Percentiles rank a stretch among this genome's conserved stretches.
phyloP scores from a whole-genome alignment of 2,888 invertebrate species.

The Diloba caeruleocephala region DNA sequence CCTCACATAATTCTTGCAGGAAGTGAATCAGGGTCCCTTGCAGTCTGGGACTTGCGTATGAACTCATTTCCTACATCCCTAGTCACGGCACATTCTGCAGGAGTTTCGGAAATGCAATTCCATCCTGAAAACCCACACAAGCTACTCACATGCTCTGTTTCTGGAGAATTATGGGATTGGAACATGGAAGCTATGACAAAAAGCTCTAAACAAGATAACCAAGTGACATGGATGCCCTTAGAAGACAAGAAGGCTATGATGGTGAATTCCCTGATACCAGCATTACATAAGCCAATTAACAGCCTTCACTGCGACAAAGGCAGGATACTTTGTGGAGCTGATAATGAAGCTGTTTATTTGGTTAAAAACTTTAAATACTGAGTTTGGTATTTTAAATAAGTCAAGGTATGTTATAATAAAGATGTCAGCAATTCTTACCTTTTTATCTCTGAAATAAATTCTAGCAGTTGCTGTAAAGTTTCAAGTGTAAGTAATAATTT shows the following conservation, averaged over 20 bases:
- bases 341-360: constrained; percentile 96
- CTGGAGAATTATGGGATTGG: constrained; percentile 98
- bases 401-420: too few species aligned
- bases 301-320: constrained; percentile 93
- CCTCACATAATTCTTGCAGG: constrained; percentile 95
- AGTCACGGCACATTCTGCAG: constrained; percentile 92
- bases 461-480: too few species aligned
- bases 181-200: constrained; percentile 90
- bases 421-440: too few species aligned
- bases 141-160: constrained; percentile 93
- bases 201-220: constrained; percentile 73
- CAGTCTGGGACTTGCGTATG: constrained; percentile 96
- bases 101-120: constrained; percentile 96
- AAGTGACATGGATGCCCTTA: constrained; percentile 91
- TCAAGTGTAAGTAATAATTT: too few species aligned
- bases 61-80: constrained; percentile 95
- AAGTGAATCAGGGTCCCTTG: constrained; percentile 95
- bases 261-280: constrained; percentile 92
- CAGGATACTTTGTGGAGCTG: constrained; percentile 94
- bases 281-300: constrained; percentile 94
- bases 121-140: constrained; percentile 96
- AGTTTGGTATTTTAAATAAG: constrained; percentile 10
- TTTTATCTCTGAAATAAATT: too few species aligned
- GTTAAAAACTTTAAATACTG: constrained; percentile 90
- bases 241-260: constrained; percentile 91